Base-by-base conservation (phyloP, 1,140 invertebrate genomes). In the Glomeris maerens region DNA sequence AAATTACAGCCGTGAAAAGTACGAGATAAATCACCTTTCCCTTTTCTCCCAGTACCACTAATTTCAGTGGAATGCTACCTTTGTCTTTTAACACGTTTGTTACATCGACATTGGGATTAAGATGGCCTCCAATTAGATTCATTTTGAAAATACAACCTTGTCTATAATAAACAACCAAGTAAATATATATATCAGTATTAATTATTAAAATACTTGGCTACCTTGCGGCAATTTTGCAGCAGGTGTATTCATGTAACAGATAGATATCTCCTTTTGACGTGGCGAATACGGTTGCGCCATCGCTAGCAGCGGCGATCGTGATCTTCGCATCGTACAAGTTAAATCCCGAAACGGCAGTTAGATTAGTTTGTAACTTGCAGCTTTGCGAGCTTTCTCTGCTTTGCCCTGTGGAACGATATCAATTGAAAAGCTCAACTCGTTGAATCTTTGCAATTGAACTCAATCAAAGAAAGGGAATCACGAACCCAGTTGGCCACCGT, bases 401-500 rank as follows among this genome's bases (percentile, higher is more conserved):
- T n/a, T n/a, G n/a, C n/a, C n/a, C n/a, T n/a, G n/a, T n/a, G n/a
- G n/a, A n/a, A n/a, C n/a, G n/a, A n/a, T 25, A 23, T 48, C 22
- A 49, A 48, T 10, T 49, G 46, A 36, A 50, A 1, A 17, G 21
- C 5, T 7, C 14, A 7, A 28, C 4, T 10, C 7, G 25, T 20
- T 20, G 4, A 50, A 29, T 23, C 3, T 29, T 52, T 7, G 10
- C 7, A 3, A 50, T 5, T 28, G 13, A 25, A 22, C 23, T 50
- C 4, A 44, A 25, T 3, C 21, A 4, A 14, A 50, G 27, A 10
- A 25, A 3, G n/a, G 13, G 45, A 44, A 14, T 14, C 28, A 47
- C 54, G 53, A 57, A 54, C 82, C 82, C 29, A 86, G 61, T 62
- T 85, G 82, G 29, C 83, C 83, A 47, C 75, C 70, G 67, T 86